Conservation (phyloP, 2,888 invertebrate species). For the Platycnemis pennipes region DNA sequence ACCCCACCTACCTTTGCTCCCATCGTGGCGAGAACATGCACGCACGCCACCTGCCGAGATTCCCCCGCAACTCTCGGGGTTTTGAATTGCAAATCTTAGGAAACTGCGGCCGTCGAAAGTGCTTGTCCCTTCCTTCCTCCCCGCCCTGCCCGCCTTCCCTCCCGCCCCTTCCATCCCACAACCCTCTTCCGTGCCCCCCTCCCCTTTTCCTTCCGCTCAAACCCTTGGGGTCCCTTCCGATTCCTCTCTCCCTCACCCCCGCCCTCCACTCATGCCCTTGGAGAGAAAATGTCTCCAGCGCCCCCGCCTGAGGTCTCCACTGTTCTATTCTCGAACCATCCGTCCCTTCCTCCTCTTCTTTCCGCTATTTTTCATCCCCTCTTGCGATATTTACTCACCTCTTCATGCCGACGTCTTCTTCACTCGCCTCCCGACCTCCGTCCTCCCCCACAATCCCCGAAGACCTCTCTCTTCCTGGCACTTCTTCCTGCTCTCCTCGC, state of each 20-base stretch:
- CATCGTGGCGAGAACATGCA: background rate
- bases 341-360: background rate
- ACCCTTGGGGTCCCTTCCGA: background rate
- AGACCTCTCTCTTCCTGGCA: background rate
- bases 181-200: background rate
- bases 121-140: constrained; percentile 11
- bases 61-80: constrained; percentile 25
- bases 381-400: constrained; percentile 8
- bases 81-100: constrained; percentile 58
- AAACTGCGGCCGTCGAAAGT: background rate
- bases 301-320: background rate
- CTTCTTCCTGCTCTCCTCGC: background rate
- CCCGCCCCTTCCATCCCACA: background rate
- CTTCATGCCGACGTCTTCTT: constrained; percentile 2
- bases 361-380: background rate
- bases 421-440: background rate
- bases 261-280: background rate
- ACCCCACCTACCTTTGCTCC: background rate
- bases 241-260: background rate
- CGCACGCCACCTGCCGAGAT: constrained; percentile 42
- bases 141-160: background rate
- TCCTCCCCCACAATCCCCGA: background rate
- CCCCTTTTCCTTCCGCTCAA: background rate
- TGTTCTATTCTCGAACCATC: background rate
- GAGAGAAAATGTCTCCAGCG: background rate